Base-by-base conservation (phyloP, 2,797 vertebrate species). In the Melanogrammus aeglefinus region DNA sequence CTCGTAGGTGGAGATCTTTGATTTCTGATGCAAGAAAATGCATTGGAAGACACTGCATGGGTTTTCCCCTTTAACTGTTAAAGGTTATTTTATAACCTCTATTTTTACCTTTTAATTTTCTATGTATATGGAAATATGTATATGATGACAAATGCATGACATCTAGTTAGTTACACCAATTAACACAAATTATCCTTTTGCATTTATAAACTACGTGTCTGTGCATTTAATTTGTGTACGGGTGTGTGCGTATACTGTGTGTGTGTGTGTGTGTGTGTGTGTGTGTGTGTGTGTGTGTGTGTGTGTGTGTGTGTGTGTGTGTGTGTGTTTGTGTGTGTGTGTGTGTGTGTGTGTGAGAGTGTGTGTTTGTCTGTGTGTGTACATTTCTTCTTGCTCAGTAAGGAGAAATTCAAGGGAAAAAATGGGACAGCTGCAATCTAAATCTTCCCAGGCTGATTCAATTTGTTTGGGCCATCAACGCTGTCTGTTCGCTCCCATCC, bases 1-100 rank as follows among this genome's bases (percentile, higher is more conserved):
- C 92, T 99, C 98, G 1, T 99, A 99, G 0, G 97, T 99, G 7
- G 98, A 98, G 87, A 99, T 99, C 84, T 97, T 98, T 73, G 98
- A 99, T 95, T 99, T 99, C 98, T 99, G 87, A 31, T 79, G 77
- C 18, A 27, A 81, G 1, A 66, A 77, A 79, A 80, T 8, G 74
- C 8, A 3, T 2, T 2, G 71, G 77, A 76, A 66, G 39, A n/a
- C 38, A 14, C n/a, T 27, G 74, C 77, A 44, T 38, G 74, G 70
- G n/a, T 21, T 38, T 74, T 24, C 38, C 0, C 47, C 16, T 18
- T 57, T 21, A 57, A 6, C 21, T 57, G 47, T 18, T 21, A 51
- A 51, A 51, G 14, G 47, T 51, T 51, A 14, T 51, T 16, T 14
- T 14, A 16, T 39, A 9, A 39, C 2, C 36, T 6, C 36, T 38